Conservation (phyloP, 2,113 vertebrate genomes). For the Laticauda colubrina region DNA sequence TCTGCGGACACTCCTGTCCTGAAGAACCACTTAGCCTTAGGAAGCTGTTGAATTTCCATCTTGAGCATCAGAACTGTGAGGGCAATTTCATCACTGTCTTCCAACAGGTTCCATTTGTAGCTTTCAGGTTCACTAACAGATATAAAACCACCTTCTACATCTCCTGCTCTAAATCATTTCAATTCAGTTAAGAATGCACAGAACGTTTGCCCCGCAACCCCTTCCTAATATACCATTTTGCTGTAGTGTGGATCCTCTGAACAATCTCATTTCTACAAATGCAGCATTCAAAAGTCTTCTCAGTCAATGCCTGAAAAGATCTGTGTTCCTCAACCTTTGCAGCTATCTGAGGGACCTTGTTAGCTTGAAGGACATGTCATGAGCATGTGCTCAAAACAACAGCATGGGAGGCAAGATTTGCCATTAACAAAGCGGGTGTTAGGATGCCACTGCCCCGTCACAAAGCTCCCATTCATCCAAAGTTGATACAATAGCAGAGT, state of each 20-base stretch:
- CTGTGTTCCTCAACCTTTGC: background rate
- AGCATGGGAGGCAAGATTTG: background rate
- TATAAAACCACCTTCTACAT: background rate
- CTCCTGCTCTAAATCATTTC: background rate
- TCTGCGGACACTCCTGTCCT: background rate
- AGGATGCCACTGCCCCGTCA: background rate
- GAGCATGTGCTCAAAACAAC: background rate
- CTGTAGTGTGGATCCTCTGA: background rate
- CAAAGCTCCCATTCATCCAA: background rate
- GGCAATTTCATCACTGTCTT: background rate
- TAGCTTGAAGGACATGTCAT: background rate
- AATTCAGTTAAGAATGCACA: background rate
- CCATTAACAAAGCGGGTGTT: background rate
- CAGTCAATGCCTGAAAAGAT: background rate
- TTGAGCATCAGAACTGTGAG: background rate
- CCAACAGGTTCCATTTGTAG: background rate
- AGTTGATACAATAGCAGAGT: background rate
- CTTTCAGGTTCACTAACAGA: background rate
- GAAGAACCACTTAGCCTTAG: background rate
- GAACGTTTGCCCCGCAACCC: background rate
- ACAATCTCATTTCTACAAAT: background rate
- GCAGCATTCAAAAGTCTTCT: background rate
- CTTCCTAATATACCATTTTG: background rate
- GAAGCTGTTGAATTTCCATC: background rate
- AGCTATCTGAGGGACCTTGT: background rate